Base-by-base conservation (phyloP, 1,140 invertebrate species). In the Drosophila bocki region DNA sequence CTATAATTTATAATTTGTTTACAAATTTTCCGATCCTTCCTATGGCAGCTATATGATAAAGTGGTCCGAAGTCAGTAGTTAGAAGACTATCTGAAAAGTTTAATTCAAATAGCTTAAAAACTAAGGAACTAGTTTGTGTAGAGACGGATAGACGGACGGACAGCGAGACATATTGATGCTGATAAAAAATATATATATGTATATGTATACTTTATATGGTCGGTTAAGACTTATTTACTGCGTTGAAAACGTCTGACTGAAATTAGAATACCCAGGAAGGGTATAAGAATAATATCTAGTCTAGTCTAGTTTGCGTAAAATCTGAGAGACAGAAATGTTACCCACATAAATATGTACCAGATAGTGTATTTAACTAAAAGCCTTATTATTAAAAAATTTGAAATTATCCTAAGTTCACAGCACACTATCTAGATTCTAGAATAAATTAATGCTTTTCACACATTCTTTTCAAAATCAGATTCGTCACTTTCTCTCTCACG, bases 401-500 rank as follows among this genome's bases (percentile, higher is more conserved):
- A 17, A 53, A 41, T n/a, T 26, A 22, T 26, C 6, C 11, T 17
- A n/a, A 29, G 15, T 37, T 53, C 39, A 29, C 19, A 45, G 29
- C 41, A 65, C 33, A 35, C 44, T 44, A 51, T 64, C 56, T 62
- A 39, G 59, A 56, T 51, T 64, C 48, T 65, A 39, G 56, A 53
- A 72, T 58, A 83, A 88, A 88, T 83, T 77, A 69, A 77, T 44
- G 62, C 67, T 74, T 75, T 81, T 90, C 70, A 78, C 81, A 90
- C 85, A 88, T 82, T 84, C 78, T 78, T 26, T 39, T 56, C 69
- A 39, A 84, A 86, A 85, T 91, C 68, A 75, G 74, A 91, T 91
- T 91, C 87, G 87, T 88, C 87, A 91, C 87, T 80, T 84, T 51
- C 19, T 56, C 53, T 56, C 13, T 26, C 35, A 70, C 68, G 86